Evolutionary conservation across 2,888 invertebrate genomes (phyloP), one percentile per base, ranked within the genome.

Genomic region (Acleris cristana): DNA sequence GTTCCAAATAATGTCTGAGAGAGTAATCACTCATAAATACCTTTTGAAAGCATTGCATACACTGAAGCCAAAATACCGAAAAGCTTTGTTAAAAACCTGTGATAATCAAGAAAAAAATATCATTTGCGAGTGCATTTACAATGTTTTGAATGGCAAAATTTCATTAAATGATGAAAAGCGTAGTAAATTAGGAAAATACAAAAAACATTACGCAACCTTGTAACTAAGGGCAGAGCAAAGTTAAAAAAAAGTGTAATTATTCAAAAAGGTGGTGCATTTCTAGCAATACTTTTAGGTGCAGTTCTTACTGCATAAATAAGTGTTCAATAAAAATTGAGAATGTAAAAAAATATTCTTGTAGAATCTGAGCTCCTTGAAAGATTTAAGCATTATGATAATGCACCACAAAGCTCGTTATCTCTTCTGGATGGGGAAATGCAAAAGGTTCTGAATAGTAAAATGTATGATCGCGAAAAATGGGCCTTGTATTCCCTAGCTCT

Each of bases 401-500:
- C 14, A 51, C 10, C 19, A 55, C 55, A 70, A 51, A 69, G 52
- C 54, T 44, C 66, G 8, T 65, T 67, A 21, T 73, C 73, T 18
- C 52, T 58, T 19, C 52, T 73, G 53, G 70, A 72, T 40, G 57
- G 8, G 34, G 74, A 75, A 64, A 74, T 71, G 74, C 59, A 73
- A 65, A 69, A 73, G 49, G 69, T 73, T 19, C 59, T 71, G 45
- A 73, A 68, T 40, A 72, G 64, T 55, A 71, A 73, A 54, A 60
- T 64, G 8, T 65, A 74, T 8, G 76, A 76, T 64, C 69, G 73
- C 61, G 70, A 73, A 65, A 75, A 77, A 56, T 74, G 73, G 60
- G n/a, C 64, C 48, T 62, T 71, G 55, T 76, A 77, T 56, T 63
- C 74, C 61, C 74, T 75, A 74, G 66, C 69, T 45, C 30, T 77